Percentiles rank a stretch among this genome's conserved stretches.
These are phyloP conservation scores for Hypolimnas misippus DNA, from an alignment of 2,888 invertebrate genomes.

Conservation along the genomic window DNA sequence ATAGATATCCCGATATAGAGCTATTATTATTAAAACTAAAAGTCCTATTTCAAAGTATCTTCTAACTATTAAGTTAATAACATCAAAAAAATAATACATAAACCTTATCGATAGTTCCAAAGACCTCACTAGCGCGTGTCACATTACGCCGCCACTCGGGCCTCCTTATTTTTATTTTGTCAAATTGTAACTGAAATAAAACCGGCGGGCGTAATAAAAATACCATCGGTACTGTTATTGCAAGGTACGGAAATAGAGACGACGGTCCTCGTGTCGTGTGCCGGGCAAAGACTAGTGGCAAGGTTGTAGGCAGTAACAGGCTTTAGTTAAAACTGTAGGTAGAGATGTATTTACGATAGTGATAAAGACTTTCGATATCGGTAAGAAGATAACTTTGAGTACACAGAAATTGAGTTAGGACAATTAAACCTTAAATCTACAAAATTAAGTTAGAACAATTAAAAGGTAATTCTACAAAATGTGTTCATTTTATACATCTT, in stretches of 20 bases:
- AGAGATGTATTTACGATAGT: no score
- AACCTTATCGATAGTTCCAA: constrained; percentile 24
- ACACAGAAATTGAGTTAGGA: no score
- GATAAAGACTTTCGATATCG: no score
- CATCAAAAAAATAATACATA: not conserved
- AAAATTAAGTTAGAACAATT: no score
- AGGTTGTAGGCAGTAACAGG: constrained; percentile 24
- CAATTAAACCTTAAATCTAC: no score
- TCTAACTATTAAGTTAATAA: no score
- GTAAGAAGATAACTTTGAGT: not conserved
- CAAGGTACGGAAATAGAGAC: constrained; percentile 72
- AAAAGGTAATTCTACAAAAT: no score
- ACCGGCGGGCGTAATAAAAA: constrained; percentile 80
- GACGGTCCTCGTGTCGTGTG: constrained; percentile 52
- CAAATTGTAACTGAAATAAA: constrained; percentile 84
- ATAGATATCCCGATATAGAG: no score
- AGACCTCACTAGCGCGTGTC: constrained; percentile 50
- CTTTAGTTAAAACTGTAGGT: not conserved
- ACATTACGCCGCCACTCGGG: constrained; percentile 58
- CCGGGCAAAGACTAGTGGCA: constrained; percentile 29
- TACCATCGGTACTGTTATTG: constrained; percentile 82
- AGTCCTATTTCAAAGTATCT: no score
- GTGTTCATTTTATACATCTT: no score
- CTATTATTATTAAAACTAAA: no score
- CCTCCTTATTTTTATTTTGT: constrained; percentile 82